Evolutionary conservation across 2,797 vertebrate species (phyloP), one percentile per base, ranked within the genome.

Genomic region (Typhlichthys eigenmanni): DNA sequence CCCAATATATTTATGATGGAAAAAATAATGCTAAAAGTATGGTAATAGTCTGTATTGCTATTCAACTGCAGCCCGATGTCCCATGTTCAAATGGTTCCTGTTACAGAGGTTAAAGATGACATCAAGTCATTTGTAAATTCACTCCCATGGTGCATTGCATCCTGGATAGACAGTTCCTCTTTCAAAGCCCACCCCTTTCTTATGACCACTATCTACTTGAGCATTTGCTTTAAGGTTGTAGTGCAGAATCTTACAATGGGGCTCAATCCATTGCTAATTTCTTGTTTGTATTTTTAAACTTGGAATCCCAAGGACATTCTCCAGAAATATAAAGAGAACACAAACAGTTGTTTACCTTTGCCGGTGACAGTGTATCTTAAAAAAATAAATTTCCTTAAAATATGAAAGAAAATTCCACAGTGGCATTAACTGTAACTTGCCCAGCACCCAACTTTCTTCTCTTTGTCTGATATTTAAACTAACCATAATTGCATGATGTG

Each of bases 401-500:
- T 57, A 71, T 74, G 56, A 60, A 73, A 66, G 59, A 11, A 55
- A 76, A 75, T 79, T 60, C 62, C 62, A 63, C 74, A 71, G 60
- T 66, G 72, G 77, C 65, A 74, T 43, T 29, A 29, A 29, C 24
- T 29, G 9, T 19, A 10, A 17, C 19, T 61, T 73, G 66, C 83
- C 38, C 48, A 48, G 48, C 58, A 63, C 71, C 74, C 78, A 83
- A 77, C 75, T 74, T 74, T 72, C 75, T 64, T 78, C 68, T 65
- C 66, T 66, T 66, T 77, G 83, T 75, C 76, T 85, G 83, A 85
- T 85, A 82, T 69, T 86, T 81, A 86, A 85, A 72, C 68, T 65
- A 53, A 84, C 87, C 89, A 88, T 86, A 88, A 90, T 90, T 89
- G 81, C 79, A 85, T 71, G 82, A 91, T 86, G 72, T 84, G 86